Evolutionary conservation across 35 echinoderm and acorn worm species (phyloP).

Genomic region (Acanthaster planci): DNA sequence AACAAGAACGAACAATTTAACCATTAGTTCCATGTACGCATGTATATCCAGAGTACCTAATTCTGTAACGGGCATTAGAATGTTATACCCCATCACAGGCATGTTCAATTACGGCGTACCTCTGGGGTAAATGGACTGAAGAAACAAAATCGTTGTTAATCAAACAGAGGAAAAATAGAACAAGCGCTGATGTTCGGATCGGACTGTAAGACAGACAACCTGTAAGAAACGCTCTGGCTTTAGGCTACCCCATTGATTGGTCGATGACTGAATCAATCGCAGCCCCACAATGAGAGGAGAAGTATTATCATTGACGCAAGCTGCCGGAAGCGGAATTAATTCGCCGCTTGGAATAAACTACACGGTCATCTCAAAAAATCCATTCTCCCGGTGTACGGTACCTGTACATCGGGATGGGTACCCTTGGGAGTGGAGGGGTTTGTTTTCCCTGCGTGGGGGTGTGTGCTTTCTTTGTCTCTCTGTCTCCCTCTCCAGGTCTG

Average conservation of each 20-base stretch:
- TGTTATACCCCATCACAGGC: neutral
- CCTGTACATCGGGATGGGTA: neutral
- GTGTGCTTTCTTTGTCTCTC: neutral
- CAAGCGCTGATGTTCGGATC: neutral
- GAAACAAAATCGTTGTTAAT: neutral
- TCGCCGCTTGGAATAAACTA: neutral
- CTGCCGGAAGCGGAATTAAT: neutral
- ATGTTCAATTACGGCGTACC: neutral
- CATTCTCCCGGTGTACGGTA: neutral
- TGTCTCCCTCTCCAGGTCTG: neutral
- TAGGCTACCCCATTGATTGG: neutral
- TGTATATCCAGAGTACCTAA: no score
- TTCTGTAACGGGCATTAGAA: no score
- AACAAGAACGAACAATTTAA: no score
- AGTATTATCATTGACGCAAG: conserved; percentile 9
- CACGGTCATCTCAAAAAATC: conserved; percentile 18
- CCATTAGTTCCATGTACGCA: no score
- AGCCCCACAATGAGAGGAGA: neutral
- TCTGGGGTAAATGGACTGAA: neutral
- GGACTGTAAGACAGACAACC: no score
- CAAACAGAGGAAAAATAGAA: neutral
- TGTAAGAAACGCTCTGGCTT: neutral
- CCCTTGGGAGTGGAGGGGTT: neutral
- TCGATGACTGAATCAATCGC: neutral
- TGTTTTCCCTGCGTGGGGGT: neutral